Base-by-base conservation (phyloP, 2,888 invertebrate genomes). In the Himalopsyche tibetana region DNA sequence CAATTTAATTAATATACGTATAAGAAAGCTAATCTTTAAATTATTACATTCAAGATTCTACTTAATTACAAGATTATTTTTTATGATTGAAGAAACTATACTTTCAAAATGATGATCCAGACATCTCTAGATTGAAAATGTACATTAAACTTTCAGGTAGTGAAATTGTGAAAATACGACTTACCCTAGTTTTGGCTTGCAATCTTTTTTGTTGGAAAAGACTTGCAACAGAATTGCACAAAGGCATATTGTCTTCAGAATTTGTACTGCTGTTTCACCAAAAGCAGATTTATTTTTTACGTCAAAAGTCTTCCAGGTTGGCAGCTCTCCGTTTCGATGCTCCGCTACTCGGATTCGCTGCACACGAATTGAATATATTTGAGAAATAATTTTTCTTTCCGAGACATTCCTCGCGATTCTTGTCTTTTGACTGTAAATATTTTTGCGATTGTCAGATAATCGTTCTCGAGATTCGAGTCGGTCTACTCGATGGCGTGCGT, bases 201-300 rank as follows among this genome's bases (percentile, higher is more conserved):
- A 84, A 55, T 81, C 74, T 51, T 86, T 85, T 45, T 84, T 63
- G 69, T 69, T 82, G 45, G 55, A 81, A 38, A 84, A 81, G 19
- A 88, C 82, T 82, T 88, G 88, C 12, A 88, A 63, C 4, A 88
- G 12, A 12, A 88, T 40, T 28, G 85, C 83, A 51, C 84, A 87
- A 51, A 88, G 85, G 83, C 87, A 87, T 28, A 88, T 74, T 19
- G 85, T 85, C 81, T 87, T 87, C 79, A 88, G 55, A 42, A 88
- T 55, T 55, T 88, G 85, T 38, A 82, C 56, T 51, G 85, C 80
- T 12, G 87, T 55, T 42, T 82, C 85, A 12, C 82, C 51, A 63
- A 87, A n/a, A 42, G 82, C 19, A 5, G 80, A 56, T 28, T 55
- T 85, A n/a, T 38, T 79, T 11, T 81, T 12, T 17, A 38, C 17